Conservation (phyloP, 1,140 invertebrate species). For the Sycophila sp. region DNA sequence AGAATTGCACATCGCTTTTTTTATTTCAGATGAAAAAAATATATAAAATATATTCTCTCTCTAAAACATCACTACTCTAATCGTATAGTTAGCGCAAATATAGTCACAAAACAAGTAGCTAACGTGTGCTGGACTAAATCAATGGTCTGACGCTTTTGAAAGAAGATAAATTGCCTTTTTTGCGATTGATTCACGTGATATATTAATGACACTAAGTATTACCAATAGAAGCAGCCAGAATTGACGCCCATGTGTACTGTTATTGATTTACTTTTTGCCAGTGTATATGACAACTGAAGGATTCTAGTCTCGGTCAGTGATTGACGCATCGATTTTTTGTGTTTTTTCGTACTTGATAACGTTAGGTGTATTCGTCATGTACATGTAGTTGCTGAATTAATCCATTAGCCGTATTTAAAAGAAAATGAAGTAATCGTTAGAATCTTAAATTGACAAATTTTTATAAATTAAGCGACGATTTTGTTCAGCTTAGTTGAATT, state of each 20-base stretch:
- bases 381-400: slow-evolving; percentile 4
- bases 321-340: slow-evolving; percentile 23
- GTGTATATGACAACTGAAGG: slow-evolving; percentile 20
- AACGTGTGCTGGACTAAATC: no score
- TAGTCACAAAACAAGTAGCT: neutral
- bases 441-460: no score
- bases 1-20: no score
- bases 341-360: slow-evolving; percentile 25
- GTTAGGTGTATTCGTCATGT: slow-evolving; percentile 4
- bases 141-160: no score
- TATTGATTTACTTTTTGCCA: neutral
- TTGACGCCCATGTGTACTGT: slow-evolving; percentile 6
- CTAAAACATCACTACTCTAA: slow-evolving; percentile 12
- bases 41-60: slow-evolving; percentile 2
- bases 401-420: no score
- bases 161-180: neutral
- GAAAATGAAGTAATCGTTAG: no score
- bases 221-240: slow-evolving; percentile 3
- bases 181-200: slow-evolving; percentile 25
- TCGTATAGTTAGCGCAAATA: slow-evolving; percentile 15
- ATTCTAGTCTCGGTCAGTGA: slow-evolving; percentile 34
- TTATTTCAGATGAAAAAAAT: neutral
- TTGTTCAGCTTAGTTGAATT: slow-evolving; percentile 31
- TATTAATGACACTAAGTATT: slow-evolving; percentile 32
- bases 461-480: slow-evolving; percentile 2